Conservation (phyloP, 2,113 vertebrate genomes). For the Mus spicilegus region DNA sequence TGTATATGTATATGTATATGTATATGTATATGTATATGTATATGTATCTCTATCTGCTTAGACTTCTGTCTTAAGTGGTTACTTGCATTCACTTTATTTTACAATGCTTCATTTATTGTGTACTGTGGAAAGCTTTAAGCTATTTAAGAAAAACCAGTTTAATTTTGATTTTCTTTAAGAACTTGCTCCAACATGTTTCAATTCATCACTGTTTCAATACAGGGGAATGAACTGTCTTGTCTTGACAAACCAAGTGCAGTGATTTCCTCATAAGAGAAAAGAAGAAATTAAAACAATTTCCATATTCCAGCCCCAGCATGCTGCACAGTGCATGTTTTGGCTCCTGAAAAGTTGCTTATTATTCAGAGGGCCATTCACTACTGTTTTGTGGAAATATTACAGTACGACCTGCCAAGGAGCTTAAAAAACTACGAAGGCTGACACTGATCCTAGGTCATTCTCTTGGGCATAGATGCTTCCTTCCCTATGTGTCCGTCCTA, state of each 20-base stretch:
- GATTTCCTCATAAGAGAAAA: conserved; percentile 70
- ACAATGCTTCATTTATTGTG: conserved; percentile 73
- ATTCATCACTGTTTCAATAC: conserved; percentile 61
- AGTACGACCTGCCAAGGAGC: conserved; percentile 21
- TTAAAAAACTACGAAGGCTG: neutral
- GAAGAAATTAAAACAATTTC: conserved; percentile 66
- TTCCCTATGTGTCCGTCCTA: neutral
- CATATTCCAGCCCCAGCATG: conserved; percentile 62
- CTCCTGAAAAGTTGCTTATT: conserved; percentile 9
- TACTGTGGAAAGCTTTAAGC: conserved; percentile 68
- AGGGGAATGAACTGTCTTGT: conserved; percentile 37
- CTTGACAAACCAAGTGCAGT: conserved; percentile 70
- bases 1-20: too few relatives aligned
- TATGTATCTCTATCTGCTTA: neutral
- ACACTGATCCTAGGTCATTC: conserved; percentile 25
- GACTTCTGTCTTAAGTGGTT: conserved; percentile 72
- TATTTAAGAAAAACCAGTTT: conserved; percentile 62
- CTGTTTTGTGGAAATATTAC: neutral
- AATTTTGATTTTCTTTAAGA: conserved; percentile 34
- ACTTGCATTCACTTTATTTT: conserved; percentile 64
- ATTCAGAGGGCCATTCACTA: conserved; percentile 24
- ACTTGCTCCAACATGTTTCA: conserved; percentile 71
- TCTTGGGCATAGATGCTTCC: conserved; percentile 35
- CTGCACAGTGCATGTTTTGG: neutral
- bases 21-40: too few relatives aligned